Percentiles rank a stretch among this genome's conserved stretches.
Conservation (phyloP, 2,113 vertebrate species). For the Mesocricetus auratus region DNA sequence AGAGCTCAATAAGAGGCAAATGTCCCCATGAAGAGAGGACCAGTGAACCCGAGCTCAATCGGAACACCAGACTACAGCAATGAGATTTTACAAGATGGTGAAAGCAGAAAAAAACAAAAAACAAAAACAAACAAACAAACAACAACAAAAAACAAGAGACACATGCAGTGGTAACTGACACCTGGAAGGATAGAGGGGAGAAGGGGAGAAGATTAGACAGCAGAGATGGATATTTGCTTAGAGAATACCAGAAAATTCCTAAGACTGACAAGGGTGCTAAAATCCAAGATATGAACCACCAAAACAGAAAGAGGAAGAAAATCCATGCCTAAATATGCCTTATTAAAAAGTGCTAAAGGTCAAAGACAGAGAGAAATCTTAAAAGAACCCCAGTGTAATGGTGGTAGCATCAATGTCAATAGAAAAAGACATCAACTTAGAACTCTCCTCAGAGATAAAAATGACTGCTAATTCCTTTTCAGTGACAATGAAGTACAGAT, state of each 20-base stretch:
- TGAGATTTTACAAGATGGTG: not conserved
- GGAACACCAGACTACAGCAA: not conserved
- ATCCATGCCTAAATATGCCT: not conserved
- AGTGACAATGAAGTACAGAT: not conserved
- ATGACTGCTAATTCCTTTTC: not conserved
- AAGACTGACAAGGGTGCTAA: constrained; percentile 15
- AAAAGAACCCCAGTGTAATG: not conserved
- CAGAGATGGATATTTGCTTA: not conserved
- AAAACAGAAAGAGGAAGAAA: not conserved
- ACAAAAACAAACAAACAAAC: too few relatives aligned
- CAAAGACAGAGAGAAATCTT: constrained; percentile 25
- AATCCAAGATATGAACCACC: not conserved
- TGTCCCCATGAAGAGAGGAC: constrained; percentile 24
- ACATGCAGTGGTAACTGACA: not conserved
- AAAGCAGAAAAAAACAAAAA: not conserved
- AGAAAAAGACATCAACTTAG: not conserved
- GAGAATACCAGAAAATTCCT: constrained; percentile 11
- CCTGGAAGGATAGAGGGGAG: not conserved
- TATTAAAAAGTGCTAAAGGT: constrained; percentile 14
- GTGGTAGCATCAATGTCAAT: not conserved
- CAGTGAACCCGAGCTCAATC: not conserved
- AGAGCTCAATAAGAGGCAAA: not conserved
- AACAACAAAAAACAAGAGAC: not conserved
- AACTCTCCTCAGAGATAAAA: not conserved
- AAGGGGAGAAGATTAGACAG: not conserved